Conservation (phyloP, 1,140 invertebrate genomes). For the Lasioglossum albipes region DNA sequence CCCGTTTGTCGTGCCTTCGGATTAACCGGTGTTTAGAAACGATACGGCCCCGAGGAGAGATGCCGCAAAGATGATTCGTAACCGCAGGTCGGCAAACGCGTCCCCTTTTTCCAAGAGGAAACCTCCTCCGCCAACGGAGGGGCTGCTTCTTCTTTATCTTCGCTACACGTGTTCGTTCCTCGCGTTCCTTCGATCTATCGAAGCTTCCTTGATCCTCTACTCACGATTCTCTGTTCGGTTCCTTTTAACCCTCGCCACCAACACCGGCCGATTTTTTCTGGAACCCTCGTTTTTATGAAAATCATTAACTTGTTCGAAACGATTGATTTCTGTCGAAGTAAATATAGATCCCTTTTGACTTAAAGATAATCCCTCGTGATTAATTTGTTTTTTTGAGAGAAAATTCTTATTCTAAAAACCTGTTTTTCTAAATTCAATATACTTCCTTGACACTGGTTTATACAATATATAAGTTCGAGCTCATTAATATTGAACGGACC, state of each 20-base stretch:
- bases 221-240: background rate
- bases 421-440: no score
- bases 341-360: no score
- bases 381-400: no score
- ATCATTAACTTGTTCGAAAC: no score
- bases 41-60: slow-evolving; percentile 52
- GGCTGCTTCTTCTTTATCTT: slow-evolving; percentile 47
- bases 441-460: no score
- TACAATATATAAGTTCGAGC: no score
- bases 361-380: no score
- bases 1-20: slow-evolving; percentile 64
- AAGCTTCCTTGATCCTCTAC: background rate
- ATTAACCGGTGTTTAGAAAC: slow-evolving; percentile 72
- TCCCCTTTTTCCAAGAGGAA: slow-evolving; percentile 6
- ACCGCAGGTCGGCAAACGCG: slow-evolving; percentile 26
- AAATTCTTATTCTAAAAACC: no score
- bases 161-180: slow-evolving; percentile 32
- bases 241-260: background rate
- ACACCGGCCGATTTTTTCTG: no score
- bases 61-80: slow-evolving; percentile 46
- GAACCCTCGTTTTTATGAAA: no score
- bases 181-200: background rate
- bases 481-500: background rate
- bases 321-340: no score
- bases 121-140: background rate